Conservation (phyloP, 2,113 vertebrate species). For the Cyanoderma ruficeps region DNA sequence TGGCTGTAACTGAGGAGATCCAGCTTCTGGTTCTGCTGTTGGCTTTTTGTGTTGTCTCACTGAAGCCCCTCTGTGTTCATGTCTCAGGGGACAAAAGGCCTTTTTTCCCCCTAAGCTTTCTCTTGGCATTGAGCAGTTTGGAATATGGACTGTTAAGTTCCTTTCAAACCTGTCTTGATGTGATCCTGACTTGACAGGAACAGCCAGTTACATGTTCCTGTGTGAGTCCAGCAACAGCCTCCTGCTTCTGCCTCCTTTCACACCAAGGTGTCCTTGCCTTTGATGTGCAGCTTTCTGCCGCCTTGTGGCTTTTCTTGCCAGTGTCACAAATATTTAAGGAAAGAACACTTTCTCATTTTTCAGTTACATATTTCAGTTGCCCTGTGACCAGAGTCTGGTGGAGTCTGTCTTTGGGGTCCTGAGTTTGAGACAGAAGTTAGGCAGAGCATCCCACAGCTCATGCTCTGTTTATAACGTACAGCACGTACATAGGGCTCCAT, state of each 20-base stretch:
- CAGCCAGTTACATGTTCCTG: background rate
- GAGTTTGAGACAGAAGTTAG: background rate
- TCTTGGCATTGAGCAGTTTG: background rate
- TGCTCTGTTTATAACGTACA: background rate
- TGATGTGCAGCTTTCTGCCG: background rate
- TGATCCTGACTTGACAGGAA: background rate
- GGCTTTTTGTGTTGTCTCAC: background rate
- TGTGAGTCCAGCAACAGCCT: background rate
- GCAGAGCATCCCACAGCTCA: fast-evolving
- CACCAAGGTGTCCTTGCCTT: background rate
- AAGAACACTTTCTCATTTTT: background rate
- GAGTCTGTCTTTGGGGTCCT: background rate
- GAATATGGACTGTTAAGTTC: background rate
- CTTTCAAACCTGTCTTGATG: background rate
- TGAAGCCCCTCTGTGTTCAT: background rate
- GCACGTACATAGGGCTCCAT: background rate
- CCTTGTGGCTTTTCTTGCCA: background rate
- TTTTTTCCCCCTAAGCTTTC: background rate
- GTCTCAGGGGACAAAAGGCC: background rate
- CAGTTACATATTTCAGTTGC: background rate
- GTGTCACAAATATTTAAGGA: background rate
- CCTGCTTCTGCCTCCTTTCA: background rate
- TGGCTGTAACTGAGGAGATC: background rate
- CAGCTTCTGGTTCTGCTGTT: background rate
- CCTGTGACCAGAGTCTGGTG: background rate